Percentiles rank a stretch among this genome's conserved stretches.
Conservation (phyloP, 2,888 invertebrate genomes). For the Ecdyonurus torrentis region DNA sequence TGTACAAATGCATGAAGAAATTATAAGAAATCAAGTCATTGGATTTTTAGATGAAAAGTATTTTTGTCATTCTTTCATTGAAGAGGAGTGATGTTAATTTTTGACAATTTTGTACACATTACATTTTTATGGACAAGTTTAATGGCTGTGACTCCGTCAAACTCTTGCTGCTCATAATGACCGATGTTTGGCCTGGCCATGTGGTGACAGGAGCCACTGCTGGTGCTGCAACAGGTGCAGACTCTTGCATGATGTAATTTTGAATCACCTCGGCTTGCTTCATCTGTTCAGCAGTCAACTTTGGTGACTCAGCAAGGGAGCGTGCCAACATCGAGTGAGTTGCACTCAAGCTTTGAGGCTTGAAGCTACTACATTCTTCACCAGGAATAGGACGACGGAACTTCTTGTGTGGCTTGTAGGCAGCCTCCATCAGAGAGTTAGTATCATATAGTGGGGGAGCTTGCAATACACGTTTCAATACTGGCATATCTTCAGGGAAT, state of each 20-base stretch:
- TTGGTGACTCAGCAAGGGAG: conserved; percentile 80
- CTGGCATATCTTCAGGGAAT: conserved; percentile 75
- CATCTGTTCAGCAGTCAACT: conserved; percentile 84
- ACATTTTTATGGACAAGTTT: background rate
- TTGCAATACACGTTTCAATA: conserved; percentile 78
- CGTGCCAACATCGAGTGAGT: conserved; percentile 81
- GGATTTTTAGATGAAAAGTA: no score
- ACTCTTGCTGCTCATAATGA: conserved; percentile 1
- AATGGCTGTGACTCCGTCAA: background rate
- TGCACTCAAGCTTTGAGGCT: conserved; percentile 58
- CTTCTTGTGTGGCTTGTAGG: conserved; percentile 90
- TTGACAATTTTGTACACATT: background rate
- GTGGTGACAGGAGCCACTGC: background rate
- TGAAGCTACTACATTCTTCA: conserved; percentile 65
- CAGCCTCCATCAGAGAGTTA: conserved; percentile 82
- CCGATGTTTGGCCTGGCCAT: background rate
- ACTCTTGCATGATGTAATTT: conserved; percentile 71
- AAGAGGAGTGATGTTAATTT: background rate
- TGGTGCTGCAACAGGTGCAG: background rate
- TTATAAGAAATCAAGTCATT: background rate
- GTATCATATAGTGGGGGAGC: conserved; percentile 85
- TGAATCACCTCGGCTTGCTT: conserved; percentile 85
- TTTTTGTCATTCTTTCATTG: no score
- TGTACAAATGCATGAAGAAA: background rate
- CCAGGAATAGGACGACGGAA: conserved; percentile 60